Percentiles rank a stretch among this genome's conserved stretches.
Conservation (phyloP, 2,113 vertebrate genomes). For the Paradoxurus hermaphroditus region DNA sequence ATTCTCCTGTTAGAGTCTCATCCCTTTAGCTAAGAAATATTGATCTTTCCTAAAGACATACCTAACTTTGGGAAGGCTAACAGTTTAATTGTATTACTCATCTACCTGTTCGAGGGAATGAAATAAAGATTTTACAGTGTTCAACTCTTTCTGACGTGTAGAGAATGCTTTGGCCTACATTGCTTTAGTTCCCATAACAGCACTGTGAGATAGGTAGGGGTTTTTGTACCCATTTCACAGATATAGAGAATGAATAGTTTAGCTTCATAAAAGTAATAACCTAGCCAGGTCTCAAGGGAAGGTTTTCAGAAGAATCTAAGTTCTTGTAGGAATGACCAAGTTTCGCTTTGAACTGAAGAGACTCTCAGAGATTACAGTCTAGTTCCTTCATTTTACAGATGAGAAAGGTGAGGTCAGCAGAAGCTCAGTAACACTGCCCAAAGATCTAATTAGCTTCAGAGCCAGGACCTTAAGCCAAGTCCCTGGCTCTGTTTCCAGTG, state of each 20-base stretch:
- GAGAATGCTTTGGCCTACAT: not conserved
- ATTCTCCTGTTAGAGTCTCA: not conserved
- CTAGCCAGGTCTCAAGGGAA: not conserved
- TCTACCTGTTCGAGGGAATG: not conserved
- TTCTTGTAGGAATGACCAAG: not conserved
- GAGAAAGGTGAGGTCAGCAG: slow-evolving; percentile 41
- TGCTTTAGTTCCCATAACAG: not conserved
- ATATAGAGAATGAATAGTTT: not conserved
- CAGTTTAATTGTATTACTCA: not conserved
- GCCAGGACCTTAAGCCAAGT: slow-evolving; percentile 46
- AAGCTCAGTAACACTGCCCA: not conserved
- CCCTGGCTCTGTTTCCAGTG: slow-evolving; percentile 35
- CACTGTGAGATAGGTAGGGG: not conserved
- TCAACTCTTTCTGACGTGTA: not conserved
- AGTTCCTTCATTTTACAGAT: slow-evolving; percentile 36
- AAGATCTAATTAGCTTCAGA: slow-evolving; percentile 53
- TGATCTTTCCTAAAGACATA: slow-evolving; percentile 21
- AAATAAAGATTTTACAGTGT: not conserved
- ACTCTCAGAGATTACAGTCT: not conserved
- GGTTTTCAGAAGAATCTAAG: slow-evolving; percentile 11
- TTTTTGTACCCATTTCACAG: slow-evolving; percentile 23
- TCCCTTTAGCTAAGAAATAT: slow-evolving; percentile 37
- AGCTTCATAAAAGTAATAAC: not conserved
- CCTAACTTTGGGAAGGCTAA: not conserved
- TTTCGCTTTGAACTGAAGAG: not conserved